Evolutionary conservation across 2,797 vertebrate species (phyloP).

Genomic region (Smutsia temminckii): DNA sequence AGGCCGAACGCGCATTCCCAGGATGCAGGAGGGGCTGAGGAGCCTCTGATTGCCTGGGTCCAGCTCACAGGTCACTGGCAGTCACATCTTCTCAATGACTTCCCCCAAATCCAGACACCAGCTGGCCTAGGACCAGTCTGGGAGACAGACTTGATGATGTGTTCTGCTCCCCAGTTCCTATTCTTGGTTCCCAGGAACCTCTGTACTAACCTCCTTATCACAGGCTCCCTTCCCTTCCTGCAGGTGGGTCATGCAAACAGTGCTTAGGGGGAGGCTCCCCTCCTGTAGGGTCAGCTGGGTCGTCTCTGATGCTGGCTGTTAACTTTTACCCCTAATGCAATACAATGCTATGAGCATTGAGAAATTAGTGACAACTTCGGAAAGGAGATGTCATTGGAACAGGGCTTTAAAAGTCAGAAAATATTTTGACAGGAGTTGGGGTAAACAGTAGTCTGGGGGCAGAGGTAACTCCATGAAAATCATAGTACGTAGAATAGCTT

Average conservation of each 20-base stretch:
- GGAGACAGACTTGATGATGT: not conserved
- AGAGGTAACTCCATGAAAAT: not conserved
- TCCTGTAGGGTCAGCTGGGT: not conserved
- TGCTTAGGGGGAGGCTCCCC: not conserved
- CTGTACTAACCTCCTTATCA: not conserved
- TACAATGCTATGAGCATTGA: not conserved
- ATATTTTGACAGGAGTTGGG: not conserved
- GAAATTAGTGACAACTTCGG: not conserved
- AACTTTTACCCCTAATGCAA: not conserved
- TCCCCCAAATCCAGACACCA: not conserved
- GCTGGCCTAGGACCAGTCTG: not conserved
- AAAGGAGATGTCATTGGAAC: not conserved
- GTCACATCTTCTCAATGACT: too few relatives aligned
- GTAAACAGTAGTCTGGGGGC: not conserved
- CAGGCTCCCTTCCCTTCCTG: not conserved
- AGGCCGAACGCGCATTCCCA: too few relatives aligned
- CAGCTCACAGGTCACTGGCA: too few relatives aligned
- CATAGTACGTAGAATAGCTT: not conserved
- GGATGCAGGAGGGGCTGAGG: too few relatives aligned
- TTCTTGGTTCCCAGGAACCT: not conserved
- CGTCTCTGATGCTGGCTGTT: not conserved
- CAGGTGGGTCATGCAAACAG: not conserved
- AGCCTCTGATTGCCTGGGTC: too few relatives aligned
- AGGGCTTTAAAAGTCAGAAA: not conserved
- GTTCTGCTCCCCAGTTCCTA: not conserved